A percentile compares a stretch with the other conserved stretches of the same genome.
Evolutionary conservation across 2,888 invertebrate genomes (phyloP).

Genomic region (Scaeva pyrastri): DNA sequence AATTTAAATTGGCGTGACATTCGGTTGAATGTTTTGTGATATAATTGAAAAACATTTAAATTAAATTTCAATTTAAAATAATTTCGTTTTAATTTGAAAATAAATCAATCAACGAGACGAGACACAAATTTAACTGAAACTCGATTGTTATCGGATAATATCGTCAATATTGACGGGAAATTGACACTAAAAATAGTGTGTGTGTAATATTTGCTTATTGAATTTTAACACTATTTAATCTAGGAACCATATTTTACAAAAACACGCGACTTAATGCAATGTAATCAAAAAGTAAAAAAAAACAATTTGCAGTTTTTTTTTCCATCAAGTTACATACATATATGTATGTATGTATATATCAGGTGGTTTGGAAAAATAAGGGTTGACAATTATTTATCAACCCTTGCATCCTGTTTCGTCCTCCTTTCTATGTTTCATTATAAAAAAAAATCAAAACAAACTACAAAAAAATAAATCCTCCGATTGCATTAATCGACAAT

Average conservation of each 20-base stretch:
- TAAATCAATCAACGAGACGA: slow-evolving; percentile 5
- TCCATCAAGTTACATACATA: not conserved
- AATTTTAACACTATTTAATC: slow-evolving; percentile 42
- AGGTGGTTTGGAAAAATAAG: slow-evolving; percentile 22
- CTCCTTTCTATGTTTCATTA: slow-evolving; percentile 9
- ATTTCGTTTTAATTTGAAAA: not conserved
- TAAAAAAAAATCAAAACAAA: slow-evolving; percentile 10
- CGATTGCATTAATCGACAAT: slow-evolving; percentile 70
- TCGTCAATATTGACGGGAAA: slow-evolving; percentile 61
- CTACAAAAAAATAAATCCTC: slow-evolving; percentile 47
- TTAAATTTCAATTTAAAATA: not conserved
- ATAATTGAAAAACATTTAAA: not conserved
- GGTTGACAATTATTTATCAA: slow-evolving; percentile 64
- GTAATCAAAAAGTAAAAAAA: slow-evolving; percentile 36
- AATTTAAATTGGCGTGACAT: not conserved
- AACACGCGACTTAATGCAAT: slow-evolving; percentile 15
- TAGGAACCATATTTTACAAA: slow-evolving; percentile 29
- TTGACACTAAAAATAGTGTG: slow-evolving; percentile 32
- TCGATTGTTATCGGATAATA: slow-evolving; percentile 32
- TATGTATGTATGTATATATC: not conserved
- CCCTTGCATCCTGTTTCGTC: slow-evolving; percentile 51
- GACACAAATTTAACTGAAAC: not conserved
- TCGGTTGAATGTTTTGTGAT: not conserved
- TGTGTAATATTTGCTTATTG: slow-evolving; percentile 37
- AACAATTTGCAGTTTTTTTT: slow-evolving; percentile 29